Base-by-base conservation (phyloP, 2,888 invertebrate species). In the Polymixis lichenea region DNA sequence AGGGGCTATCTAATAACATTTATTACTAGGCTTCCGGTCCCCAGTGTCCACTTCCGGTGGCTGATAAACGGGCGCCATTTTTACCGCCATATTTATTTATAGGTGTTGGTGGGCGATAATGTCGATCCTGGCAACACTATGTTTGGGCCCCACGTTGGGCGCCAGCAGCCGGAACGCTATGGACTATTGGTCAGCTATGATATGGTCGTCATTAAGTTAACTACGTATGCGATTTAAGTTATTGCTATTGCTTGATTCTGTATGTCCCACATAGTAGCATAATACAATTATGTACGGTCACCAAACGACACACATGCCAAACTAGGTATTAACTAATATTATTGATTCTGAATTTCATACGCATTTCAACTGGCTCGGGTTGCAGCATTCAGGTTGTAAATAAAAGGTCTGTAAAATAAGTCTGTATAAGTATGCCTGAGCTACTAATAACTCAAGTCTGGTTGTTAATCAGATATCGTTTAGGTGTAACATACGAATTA, bases 11-110 rank as follows among this genome's bases (percentile, higher is more conserved):
- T 96, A 96, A 96, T 96, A 96, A 96, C 96, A 96, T 96, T 96
- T 96, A 96, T 96, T 96, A 95, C 95, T 91, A 92, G 87, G 92
- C 92, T 92, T 92, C 93, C 92, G 92, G 93, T 96, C 97, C 97
- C 96, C 92, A 92, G 96, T 91, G 96, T 93, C 96, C 96, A 96
- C 96, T 96, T 96, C 95, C 95, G 93, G 91, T 90, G 90, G 90
- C 96, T 96, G 97, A 97, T 97, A 97, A 96, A 97, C 95, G 94
- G 96, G 86, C 92, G 93, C 96, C 95, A 96, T 96, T 97, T 97
- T 97, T 96, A 93, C 95, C 95, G 94, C 95, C 94, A 95, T 96
- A 96, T 96, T 96, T 97, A 96, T 97, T 96, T 96, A 97, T 96
- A 94, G 96, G 93, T 93, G 93, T 91, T 91, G 91, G 91, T 92